These are phyloP conservation scores for Calyptommatus sinebrachiatus DNA, from an alignment of 2,113 vertebrate species.

Conservation along the genomic window DNA sequence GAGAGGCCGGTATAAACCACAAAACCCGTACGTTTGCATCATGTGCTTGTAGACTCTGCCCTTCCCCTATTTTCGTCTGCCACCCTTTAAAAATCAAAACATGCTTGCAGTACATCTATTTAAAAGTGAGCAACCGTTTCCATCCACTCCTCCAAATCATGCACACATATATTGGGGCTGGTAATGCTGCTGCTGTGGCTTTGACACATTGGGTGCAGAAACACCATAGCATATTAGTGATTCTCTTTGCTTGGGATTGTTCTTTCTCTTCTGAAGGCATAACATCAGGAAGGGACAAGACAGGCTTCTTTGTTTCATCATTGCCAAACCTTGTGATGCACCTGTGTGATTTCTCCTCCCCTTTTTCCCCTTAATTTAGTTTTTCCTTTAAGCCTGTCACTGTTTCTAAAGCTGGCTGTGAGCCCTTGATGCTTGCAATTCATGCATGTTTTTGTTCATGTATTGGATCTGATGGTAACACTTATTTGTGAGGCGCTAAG, in stretches of 20 bases:
- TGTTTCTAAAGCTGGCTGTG: neutral
- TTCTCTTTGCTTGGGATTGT: constrained; percentile 38
- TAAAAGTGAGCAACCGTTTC: neutral
- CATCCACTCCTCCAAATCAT: constrained; percentile 16
- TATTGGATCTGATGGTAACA: constrained; percentile 32
- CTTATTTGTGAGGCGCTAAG: constrained; percentile 43
- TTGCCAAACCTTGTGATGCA: neutral
- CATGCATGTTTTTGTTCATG: constrained; percentile 30
- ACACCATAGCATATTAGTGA: constrained; percentile 48
- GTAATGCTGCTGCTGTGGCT: constrained; percentile 50
- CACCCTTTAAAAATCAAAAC: constrained; percentile 43
- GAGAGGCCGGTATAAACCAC: constrained; percentile 92
- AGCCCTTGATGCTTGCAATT: constrained; percentile 44
- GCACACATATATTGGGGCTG: constrained; percentile 17
- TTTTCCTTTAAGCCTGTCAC: neutral
- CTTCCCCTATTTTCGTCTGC: constrained; percentile 43
- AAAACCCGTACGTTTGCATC: constrained; percentile 92
- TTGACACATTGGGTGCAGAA: constrained; percentile 40
- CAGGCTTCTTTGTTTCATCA: neutral
- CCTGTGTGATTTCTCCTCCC: constrained; percentile 40
- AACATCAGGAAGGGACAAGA: constrained; percentile 6
- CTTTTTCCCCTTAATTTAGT: constrained; percentile 35
- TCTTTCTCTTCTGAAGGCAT: constrained; percentile 44
- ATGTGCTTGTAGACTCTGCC: constrained; percentile 65
- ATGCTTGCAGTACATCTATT: constrained; percentile 28